Percentiles rank a stretch among this genome's conserved stretches.
phyloP scores from a whole-genome alignment of 2,888 invertebrate genomes.

The Syrphus vitripennis region DNA sequence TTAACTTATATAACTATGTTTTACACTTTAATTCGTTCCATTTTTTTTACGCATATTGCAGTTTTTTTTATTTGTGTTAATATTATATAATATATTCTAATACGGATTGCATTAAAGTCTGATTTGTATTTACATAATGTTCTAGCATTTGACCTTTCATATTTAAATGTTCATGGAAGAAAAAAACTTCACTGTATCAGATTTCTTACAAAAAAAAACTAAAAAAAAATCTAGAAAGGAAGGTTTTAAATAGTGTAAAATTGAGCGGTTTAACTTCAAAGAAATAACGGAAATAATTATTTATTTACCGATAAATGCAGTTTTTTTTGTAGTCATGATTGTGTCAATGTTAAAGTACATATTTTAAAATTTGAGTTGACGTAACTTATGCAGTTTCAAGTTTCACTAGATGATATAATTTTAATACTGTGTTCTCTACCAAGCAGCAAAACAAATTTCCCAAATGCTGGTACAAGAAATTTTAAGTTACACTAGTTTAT shows the following conservation, averaged over 20 bases:
- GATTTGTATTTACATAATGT: constrained; percentile 45
- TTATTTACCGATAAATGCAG: background rate
- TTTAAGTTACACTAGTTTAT: constrained; percentile 77
- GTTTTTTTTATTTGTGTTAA: background rate
- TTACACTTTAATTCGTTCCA: constrained; percentile 64
- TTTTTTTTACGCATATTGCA: constrained; percentile 19
- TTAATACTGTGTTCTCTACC: background rate
- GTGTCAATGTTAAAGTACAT: background rate
- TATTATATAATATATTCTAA: constrained; percentile 1
- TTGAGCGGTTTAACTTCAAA: constrained; percentile 3
- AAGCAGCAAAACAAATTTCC: constrained; percentile 1
- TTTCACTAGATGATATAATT: background rate
- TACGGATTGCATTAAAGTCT: background rate
- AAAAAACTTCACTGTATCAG: background rate
- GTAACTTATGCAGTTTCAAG: background rate
- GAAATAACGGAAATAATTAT: background rate
- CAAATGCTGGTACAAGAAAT: background rate
- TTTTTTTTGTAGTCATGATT: background rate
- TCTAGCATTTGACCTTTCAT: background rate
- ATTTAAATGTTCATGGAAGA: background rate
- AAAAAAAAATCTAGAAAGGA: background rate
- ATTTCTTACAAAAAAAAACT: background rate
- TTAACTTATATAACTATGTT: constrained; percentile 52
- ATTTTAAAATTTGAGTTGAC: background rate
- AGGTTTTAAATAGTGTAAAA: background rate